These are phyloP conservation scores for Crax fasciolata DNA, from an alignment of 2,797 vertebrate species.

Conservation along the genomic window DNA sequence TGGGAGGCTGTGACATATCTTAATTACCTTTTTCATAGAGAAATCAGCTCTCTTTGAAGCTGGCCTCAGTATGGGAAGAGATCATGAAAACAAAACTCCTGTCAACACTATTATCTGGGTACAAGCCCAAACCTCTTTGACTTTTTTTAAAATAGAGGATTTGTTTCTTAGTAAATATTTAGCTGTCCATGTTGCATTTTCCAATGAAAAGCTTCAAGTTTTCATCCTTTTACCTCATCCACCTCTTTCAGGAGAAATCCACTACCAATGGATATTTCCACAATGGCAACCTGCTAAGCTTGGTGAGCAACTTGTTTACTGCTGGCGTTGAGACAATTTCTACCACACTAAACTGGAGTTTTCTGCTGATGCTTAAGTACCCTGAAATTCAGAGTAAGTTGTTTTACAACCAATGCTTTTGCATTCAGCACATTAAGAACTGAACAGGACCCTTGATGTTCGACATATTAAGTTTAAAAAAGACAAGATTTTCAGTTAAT, in stretches of 20 bases:
- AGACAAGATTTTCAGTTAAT: neutral
- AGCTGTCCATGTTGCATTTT: neutral
- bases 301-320: constrained; percentile 75
- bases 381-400: constrained; percentile 81
- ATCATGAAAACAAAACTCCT: neutral
- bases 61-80: neutral
- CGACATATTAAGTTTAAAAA: neutral
- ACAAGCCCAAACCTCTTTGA: neutral
- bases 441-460: neutral
- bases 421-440: neutral
- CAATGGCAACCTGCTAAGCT: constrained; percentile 61
- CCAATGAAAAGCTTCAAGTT: neutral
- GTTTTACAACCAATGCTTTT: neutral
- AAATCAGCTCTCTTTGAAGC: neutral
- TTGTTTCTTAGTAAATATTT: neutral
- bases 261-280: constrained; percentile 68
- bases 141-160: neutral
- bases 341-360: constrained; percentile 77
- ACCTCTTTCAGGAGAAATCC: constrained; percentile 72
- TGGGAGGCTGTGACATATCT: neutral
- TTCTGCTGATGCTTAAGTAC: constrained; percentile 79
- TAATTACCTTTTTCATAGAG: neutral
- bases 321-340: constrained; percentile 80
- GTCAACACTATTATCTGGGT: neutral
- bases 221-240: neutral